Conservation (phyloP, 2,888 invertebrate genomes). For the Congeria kusceri region DNA sequence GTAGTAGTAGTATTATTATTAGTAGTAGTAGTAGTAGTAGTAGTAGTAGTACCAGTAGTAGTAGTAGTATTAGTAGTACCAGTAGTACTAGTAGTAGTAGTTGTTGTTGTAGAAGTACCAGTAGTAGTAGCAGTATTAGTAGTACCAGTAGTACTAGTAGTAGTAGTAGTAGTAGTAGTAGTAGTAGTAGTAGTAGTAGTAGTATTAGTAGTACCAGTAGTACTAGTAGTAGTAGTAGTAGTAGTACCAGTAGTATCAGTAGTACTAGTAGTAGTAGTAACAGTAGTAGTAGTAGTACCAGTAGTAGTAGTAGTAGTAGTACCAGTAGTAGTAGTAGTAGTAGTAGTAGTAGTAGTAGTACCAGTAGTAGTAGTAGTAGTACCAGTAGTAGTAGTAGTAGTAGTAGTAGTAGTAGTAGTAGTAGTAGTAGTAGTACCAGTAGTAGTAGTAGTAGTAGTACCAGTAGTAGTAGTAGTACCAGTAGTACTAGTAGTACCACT, state of each 20-base stretch:
- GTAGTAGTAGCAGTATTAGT: conserved; percentile 1
- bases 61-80: too few relatives aligned
- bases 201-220: too few relatives aligned
- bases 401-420: conserved; percentile 21
- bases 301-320: conserved; percentile 10
- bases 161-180: too few relatives aligned
- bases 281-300: conserved; percentile 2
- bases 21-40: too few relatives aligned
- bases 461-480: conserved; percentile 18
- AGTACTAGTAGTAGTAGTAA: background rate
- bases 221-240: too few relatives aligned
- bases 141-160: too few relatives aligned
- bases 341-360: conserved; percentile 8
- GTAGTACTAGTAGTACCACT: conserved; percentile 17
- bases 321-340: background rate
- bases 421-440: conserved; percentile 21
- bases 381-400: conserved; percentile 13
- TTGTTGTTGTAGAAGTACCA: background rate
- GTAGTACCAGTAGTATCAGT: background rate
- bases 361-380: conserved; percentile 9
- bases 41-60: too few relatives aligned
- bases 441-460: conserved; percentile 15
- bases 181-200: too few relatives aligned
- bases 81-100: background rate
- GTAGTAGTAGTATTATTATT: too few relatives aligned